Conservation (phyloP, 2,113 vertebrate species). For the Podarcis cretensis region DNA sequence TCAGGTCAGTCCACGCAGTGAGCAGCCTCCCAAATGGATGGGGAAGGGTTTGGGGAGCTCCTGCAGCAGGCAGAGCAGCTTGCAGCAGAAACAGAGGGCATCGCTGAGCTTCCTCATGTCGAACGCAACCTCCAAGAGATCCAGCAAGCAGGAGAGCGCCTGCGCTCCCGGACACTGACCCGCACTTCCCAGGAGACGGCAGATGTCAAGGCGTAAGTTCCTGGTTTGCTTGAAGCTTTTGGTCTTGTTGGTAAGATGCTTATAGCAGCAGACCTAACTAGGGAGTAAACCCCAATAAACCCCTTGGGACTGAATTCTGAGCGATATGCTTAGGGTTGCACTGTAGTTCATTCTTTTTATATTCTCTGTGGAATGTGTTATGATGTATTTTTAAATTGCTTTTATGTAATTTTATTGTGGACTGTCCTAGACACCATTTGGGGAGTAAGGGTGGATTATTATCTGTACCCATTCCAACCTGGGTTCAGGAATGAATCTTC, state of each 20-base stretch:
- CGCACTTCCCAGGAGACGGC: conserved; percentile 96
- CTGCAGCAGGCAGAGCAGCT: conserved; percentile 98
- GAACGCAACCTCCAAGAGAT: conserved; percentile 96
- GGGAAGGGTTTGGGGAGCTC: conserved; percentile 94
- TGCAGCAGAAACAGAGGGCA: conserved; percentile 94
- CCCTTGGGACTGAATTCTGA: neutral
- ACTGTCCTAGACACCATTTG: too few relatives aligned
- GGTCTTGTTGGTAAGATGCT: too few relatives aligned
- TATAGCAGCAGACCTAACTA: neutral
- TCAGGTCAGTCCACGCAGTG: conserved; percentile 38
- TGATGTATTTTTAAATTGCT: too few relatives aligned
- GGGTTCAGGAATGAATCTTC: too few relatives aligned
- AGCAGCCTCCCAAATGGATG: conserved; percentile 82
- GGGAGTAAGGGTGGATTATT: neutral
- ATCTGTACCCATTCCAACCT: too few relatives aligned
- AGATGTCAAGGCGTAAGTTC: conserved; percentile 96
- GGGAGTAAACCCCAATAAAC: neutral
- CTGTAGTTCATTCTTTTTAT: neutral
- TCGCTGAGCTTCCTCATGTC: conserved; percentile 94
- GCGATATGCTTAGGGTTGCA: neutral
- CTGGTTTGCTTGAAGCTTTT: neutral
- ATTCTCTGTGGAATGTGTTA: too few relatives aligned
- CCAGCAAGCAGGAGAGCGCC: conserved; percentile 94
- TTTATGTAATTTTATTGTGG: neutral
- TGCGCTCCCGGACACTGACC: conserved; percentile 92